phyloP scores from a whole-genome alignment of 2,113 vertebrate genomes.

The Labrus mixtus region DNA sequence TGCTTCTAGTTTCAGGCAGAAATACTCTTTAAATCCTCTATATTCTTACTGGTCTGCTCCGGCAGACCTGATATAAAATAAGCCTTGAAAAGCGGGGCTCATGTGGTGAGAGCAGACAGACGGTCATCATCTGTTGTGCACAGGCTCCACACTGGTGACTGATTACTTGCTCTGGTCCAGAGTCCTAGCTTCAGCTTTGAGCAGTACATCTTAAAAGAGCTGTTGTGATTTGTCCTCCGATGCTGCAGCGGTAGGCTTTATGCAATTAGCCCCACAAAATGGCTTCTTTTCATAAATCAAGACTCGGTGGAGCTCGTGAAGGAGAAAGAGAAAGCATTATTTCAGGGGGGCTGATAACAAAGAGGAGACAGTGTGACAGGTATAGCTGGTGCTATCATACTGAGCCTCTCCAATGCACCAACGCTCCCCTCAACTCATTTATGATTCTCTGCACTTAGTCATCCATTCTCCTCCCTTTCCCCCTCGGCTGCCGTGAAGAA shows the following conservation, averaged over 20 bases:
- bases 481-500: constrained; percentile 28
- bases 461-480: constrained; percentile 24
- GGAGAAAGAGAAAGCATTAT: not conserved
- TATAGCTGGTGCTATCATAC: constrained; percentile 49
- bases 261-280: constrained; percentile 39
- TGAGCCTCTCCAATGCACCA: constrained; percentile 37
- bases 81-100: constrained; percentile 20
- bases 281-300: constrained; percentile 83
- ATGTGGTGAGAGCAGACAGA: constrained; percentile 14
- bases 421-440: constrained; percentile 61
- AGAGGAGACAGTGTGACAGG: constrained; percentile 53
- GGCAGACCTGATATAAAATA: not conserved
- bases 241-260: constrained; percentile 33
- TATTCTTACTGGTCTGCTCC: not conserved
- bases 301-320: constrained; percentile 1
- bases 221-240: constrained; percentile 36
- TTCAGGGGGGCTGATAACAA: constrained; percentile 29
- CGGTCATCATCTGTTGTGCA: constrained; percentile 22
- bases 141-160: constrained; percentile 15
- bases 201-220: constrained; percentile 36
- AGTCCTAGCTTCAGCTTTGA: constrained; percentile 30
- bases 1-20: constrained; percentile 1
- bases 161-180: constrained; percentile 14
- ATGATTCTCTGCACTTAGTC: constrained; percentile 70
- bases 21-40: constrained; percentile 19